A percentile compares a stretch with the other conserved stretches of the same genome.
Conservation (phyloP, 2,888 invertebrate species). For the Chrysolina haemoptera region DNA sequence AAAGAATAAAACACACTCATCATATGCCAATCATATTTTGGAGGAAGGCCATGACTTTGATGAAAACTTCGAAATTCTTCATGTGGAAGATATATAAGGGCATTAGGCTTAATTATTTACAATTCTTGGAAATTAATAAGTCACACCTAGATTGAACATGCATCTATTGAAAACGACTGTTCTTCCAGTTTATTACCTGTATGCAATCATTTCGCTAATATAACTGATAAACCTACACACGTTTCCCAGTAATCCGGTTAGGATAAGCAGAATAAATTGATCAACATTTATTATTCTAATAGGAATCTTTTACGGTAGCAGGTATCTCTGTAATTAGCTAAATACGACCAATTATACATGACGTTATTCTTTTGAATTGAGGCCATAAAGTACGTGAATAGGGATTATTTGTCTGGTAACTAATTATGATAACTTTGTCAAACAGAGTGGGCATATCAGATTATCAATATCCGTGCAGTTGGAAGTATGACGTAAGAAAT, state of each 20-base stretch:
- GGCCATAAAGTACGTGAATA: constrained; percentile 27
- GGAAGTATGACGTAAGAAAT: not conserved
- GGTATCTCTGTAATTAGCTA: constrained; percentile 26
- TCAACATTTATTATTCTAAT: constrained; percentile 7
- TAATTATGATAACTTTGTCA: constrained; percentile 28
- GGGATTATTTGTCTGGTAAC: constrained; percentile 30
- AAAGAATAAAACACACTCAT: too few relatives aligned
- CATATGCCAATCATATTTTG: too few relatives aligned
- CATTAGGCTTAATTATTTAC: too few relatives aligned
- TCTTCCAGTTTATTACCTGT: not conserved
- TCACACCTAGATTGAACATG: too few relatives aligned
- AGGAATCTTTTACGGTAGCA: constrained; percentile 21
- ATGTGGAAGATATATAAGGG: too few relatives aligned
- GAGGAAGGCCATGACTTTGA: too few relatives aligned
- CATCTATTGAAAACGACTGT: not conserved
- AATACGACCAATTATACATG: constrained; percentile 29
- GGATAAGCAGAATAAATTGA: constrained; percentile 18
- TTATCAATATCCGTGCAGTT: constrained; percentile 3
- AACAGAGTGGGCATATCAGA: constrained; percentile 3
- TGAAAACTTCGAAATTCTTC: too few relatives aligned
- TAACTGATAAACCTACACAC: constrained; percentile 5
- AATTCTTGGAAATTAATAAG: too few relatives aligned
- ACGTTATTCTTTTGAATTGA: constrained; percentile 28
- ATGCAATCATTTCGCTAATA: not conserved
- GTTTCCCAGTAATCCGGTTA: constrained; percentile 23